These are phyloP conservation scores for Andinoacara biseriatus DNA, from an alignment of 2,113 vertebrate genomes.

Conservation along the genomic window DNA sequence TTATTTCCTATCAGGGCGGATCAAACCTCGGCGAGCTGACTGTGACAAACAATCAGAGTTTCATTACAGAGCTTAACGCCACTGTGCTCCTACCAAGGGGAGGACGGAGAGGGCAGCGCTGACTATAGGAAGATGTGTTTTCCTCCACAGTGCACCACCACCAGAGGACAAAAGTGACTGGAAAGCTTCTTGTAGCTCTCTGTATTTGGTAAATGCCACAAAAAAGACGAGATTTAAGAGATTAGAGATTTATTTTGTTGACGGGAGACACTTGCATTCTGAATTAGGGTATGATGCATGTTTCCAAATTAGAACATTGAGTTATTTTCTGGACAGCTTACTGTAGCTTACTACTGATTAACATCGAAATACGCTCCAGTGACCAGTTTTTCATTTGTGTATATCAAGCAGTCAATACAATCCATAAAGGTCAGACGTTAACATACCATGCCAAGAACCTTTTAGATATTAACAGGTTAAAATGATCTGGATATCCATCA, in stretches of 20 bases:
- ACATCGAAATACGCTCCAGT: not conserved
- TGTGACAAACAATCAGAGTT: constrained; percentile 47
- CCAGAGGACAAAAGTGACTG: not conserved
- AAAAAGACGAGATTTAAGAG: not conserved
- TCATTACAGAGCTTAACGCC: constrained; percentile 34
- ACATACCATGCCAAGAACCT: too few species aligned
- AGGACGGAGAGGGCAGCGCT: not conserved
- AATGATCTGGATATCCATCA: too few species aligned
- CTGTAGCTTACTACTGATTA: too few species aligned
- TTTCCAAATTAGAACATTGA: not conserved
- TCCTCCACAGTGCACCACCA: not conserved
- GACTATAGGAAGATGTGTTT: not conserved
- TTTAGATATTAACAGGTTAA: too few species aligned
- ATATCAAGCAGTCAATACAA: too few species aligned
- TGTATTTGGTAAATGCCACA: not conserved
- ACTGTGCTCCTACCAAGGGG: not conserved
- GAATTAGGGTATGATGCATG: not conserved
- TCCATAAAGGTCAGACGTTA: too few species aligned
- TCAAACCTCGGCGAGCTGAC: constrained; percentile 28
- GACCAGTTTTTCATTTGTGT: not conserved
- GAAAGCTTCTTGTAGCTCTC: not conserved
- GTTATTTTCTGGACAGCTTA: not conserved
- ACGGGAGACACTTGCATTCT: not conserved
- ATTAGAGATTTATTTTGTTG: not conserved
- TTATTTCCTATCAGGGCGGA: constrained; percentile 43